Base-by-base conservation (phyloP, 2,888 invertebrate genomes). In the Callyntrura sp. region DNA sequence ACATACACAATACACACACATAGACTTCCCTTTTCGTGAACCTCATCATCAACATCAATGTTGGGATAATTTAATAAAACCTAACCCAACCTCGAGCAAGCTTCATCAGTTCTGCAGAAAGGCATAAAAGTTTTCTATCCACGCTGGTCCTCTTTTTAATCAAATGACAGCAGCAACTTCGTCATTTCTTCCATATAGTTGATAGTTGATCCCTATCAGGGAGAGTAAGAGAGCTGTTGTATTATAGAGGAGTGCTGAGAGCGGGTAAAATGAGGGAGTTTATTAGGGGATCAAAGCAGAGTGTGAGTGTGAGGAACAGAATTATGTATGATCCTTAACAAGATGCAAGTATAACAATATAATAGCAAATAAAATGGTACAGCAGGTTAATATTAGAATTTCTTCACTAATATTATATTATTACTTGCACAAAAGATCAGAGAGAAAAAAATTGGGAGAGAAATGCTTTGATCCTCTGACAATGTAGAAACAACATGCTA, bases 41-140 rank as follows among this genome's bases (percentile, higher is more conserved):
- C 6, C 25, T 62, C 70, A 43, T 43, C 70, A 43, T 70, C 23
- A 60, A 9, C 17, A 14, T 17, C 60, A 20, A 14, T 35, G 35
- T 35, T 4, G 45, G 73, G 48, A 73, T 73, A 73, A 73, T 73
- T 73, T 73, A 73, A 73, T 73, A 73, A 73, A 73, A 73, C 12
- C 48, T n/a, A 43, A 12, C 17, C 17, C 3, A 14, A 73, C 11
- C 65, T 28, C 11, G 28, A 28, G 28, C 25, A 11, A 60, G 60
- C 17, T 17, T 6, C 20, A 17, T 8, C 60, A 12, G n/a, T 4
- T n/a, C n/a, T 3, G 51, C 11, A 51, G n/a, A 65, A 65, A 65
- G 45, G 45, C 45, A 45, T 14, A 65, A 23, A 25, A 65, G 25
- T 62, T 8, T 23, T 11, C 17, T 20, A n/a, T 6, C 65, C 2